Evolutionary conservation across 2,888 invertebrate genomes (phyloP), one percentile per base, ranked within the genome.

Genomic region (Drosophila villosipedis): DNA sequence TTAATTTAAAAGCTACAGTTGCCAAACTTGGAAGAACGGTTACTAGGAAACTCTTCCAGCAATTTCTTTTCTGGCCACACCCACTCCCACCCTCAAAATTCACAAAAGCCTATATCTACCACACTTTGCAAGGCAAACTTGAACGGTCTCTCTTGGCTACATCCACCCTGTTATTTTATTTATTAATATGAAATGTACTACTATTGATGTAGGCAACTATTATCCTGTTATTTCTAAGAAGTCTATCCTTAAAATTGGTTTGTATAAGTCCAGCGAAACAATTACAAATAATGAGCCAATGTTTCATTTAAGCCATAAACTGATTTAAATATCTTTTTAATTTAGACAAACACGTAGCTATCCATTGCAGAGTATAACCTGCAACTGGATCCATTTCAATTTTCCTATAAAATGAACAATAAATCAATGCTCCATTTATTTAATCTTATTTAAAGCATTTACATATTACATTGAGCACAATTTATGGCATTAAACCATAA

Each of bases 401-500:
- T 39, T 14, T 30, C 14, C 19, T 10, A n/a, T n/a, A 39, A 39
- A 14, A 4, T 14, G n/a, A 39, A 39, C 28, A 28, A 28, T 58
- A 14, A 19, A 31, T 19, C 19, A 9, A n/a, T 31, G 19, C 12
- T 1, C 3, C 4, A 31, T 4, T 22, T n/a, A 16, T 22, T 41
- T 25, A 2, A 9, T 14, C 2, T 19, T 14, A 22, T 33, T 28
- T 6, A 43, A 37, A 22, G 22, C 22, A 6, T 33, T 0, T 43
- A 12, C 12, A 30, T n/a, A 37, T 4, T 10, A n/a, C 16, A 30
- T n/a, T 25, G 7, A 28, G 7, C 47, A 22, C 31, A 55, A 16
- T 30, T 30, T 25, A 22, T 55, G n/a, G 19, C 31, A 43, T 57
- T 12, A 66, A 60, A 65, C 75, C 43, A 28, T 43, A 37, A 68